A percentile compares a stretch with the other conserved stretches of the same genome.
Evolutionary conservation across 2,797 vertebrate species (phyloP).

Genomic region (Malurus leucopterus): DNA sequence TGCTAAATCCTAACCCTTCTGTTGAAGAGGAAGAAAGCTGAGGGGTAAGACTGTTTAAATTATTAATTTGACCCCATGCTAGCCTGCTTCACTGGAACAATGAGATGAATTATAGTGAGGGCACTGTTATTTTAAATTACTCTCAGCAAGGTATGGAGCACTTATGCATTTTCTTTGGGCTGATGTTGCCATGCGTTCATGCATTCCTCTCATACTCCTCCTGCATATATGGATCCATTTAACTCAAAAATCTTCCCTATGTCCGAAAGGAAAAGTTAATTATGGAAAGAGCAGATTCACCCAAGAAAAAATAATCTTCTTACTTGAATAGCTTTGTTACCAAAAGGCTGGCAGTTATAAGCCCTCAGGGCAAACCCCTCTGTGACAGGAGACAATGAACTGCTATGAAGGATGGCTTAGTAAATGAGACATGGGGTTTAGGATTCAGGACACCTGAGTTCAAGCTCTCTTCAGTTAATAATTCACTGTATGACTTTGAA

Average conservation of each 20-base stretch:
- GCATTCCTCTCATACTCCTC: background rate
- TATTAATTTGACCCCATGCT: slow-evolving; percentile 41
- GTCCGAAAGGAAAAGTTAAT: background rate
- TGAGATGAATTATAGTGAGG: slow-evolving; percentile 21
- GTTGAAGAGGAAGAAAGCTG: background rate
- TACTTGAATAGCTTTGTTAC: background rate
- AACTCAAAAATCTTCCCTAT: background rate
- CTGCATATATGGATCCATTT: background rate
- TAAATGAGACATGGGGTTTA: background rate
- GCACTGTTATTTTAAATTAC: slow-evolving; percentile 39
- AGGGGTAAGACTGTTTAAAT: slow-evolving; percentile 8
- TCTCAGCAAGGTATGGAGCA: slow-evolving; percentile 7
- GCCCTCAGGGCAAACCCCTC: background rate
- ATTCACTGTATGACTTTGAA: slow-evolving; percentile 25
- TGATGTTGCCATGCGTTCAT: background rate
- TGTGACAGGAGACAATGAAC: background rate
- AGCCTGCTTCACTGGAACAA: background rate
- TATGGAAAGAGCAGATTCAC: background rate
- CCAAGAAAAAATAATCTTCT: background rate
- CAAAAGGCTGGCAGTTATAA: background rate
- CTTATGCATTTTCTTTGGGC: background rate
- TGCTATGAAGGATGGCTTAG: background rate
- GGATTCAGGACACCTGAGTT: slow-evolving; percentile 32
- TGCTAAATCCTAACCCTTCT: background rate
- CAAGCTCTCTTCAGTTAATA: slow-evolving; percentile 34